Conservation (phyloP, 1,140 invertebrate species). For the Drosophila kikkawai region DNA sequence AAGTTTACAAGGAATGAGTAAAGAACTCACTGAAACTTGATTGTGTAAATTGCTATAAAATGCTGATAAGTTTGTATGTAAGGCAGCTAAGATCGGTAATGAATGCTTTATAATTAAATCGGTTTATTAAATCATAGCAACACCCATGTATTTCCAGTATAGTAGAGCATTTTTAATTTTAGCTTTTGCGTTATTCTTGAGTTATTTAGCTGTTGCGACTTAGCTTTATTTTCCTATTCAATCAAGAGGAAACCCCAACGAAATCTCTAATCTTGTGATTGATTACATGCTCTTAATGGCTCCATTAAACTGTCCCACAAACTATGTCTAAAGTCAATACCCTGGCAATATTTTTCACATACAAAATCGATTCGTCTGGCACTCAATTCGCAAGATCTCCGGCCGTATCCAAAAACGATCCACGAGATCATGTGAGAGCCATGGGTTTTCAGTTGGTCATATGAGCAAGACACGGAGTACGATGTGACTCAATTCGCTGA, state of each 20-base stretch:
- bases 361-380: conserved; percentile 8
- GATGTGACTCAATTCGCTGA: conserved; percentile 31
- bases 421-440: conserved; percentile 27
- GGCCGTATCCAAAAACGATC: not conserved
- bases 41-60: not conserved
- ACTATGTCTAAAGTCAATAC: conserved; percentile 4
- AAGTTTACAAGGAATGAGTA: not conserved
- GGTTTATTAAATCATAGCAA: not conserved
- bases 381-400: conserved; percentile 11
- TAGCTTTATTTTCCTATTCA: not conserved
- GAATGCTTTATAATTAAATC: not conserved
- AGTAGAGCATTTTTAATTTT: too few relatives aligned
- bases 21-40: not conserved
- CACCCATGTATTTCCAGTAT: not conserved
- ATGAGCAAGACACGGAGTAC: conserved; percentile 16
- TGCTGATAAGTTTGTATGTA: not conserved
- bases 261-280: not conserved
- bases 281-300: not conserved
- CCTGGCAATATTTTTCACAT: not conserved
- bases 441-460: conserved; percentile 13
- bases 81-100: not conserved
- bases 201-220: too few relatives aligned
- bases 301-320: not conserved
- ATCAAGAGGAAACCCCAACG: not conserved
- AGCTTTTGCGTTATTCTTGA: too few relatives aligned